Percentiles rank a stretch among this genome's conserved stretches.
Evolutionary conservation across 2,113 vertebrate genomes (phyloP).

Genomic region (Gambusia affinis): DNA sequence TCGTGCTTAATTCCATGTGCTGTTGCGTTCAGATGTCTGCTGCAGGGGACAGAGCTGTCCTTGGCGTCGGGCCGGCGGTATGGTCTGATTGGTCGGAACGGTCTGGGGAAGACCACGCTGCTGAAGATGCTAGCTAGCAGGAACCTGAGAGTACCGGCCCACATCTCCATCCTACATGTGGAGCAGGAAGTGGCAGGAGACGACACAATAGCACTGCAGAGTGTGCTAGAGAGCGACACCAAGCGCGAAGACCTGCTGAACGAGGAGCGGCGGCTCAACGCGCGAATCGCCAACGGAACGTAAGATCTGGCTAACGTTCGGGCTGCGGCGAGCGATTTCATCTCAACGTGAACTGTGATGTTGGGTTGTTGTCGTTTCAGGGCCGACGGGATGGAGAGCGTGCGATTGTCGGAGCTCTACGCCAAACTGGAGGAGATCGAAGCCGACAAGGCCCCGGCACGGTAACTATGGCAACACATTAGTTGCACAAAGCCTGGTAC

Average conservation of each 20-base stretch:
- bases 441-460: conserved; percentile 95
- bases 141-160: conserved; percentile 88
- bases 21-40: conserved; percentile 82
- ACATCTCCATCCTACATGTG: conserved; percentile 96
- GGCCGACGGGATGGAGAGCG: conserved; percentile 86
- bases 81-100: conserved; percentile 93
- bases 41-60: conserved; percentile 91
- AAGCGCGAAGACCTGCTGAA: conserved; percentile 85
- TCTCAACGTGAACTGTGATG: background rate
- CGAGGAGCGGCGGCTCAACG: conserved; percentile 85
- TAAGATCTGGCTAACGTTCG: conserved; percentile 66
- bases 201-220: conserved; percentile 89
- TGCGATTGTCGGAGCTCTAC: conserved; percentile 91
- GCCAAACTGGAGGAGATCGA: conserved; percentile 94
- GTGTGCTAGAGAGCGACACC: conserved; percentile 92
- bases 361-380: conserved; percentile 63
- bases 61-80: conserved; percentile 90
- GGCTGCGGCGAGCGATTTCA: background rate
- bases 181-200: conserved; percentile 98
- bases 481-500: too few relatives aligned
- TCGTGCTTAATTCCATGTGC: too few relatives aligned
- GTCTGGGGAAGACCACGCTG: conserved; percentile 94
- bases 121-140: conserved; percentile 95
- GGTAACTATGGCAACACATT: conserved; percentile 75
- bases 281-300: conserved; percentile 86